phyloP scores from a whole-genome alignment of 2,888 invertebrate genomes.

The Pocota personata region DNA sequence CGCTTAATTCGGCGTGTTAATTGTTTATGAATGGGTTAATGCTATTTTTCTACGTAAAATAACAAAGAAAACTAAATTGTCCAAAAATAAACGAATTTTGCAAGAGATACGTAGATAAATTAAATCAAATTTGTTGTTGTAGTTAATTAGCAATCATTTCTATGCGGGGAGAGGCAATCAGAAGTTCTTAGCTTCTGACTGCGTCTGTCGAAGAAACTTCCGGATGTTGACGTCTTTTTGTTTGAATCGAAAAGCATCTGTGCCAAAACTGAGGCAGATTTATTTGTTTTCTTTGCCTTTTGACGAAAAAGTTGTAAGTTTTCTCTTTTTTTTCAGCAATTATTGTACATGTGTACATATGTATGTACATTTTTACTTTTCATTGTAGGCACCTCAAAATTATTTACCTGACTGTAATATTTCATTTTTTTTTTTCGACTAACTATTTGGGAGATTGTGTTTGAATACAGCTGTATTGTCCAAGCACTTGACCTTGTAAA shows the following conservation, averaged over 20 bases:
- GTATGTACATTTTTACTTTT: too few species aligned
- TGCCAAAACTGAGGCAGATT: background rate
- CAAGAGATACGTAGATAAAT: background rate
- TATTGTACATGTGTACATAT: too few species aligned
- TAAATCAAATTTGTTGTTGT: background rate
- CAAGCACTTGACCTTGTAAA: too few species aligned
- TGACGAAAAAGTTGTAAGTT: background rate
- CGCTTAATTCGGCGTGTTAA: too few species aligned
- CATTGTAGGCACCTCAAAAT: too few species aligned
- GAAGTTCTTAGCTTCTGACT: background rate
- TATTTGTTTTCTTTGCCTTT: background rate
- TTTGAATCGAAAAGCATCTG: background rate
- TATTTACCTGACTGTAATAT: too few species aligned
- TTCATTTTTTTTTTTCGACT: too few species aligned
- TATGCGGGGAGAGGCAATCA: background rate
- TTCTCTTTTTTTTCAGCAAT: too few species aligned
- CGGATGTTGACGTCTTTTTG: background rate
- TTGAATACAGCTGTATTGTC: too few species aligned
- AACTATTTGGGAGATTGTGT: too few species aligned
- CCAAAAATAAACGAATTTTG: background rate
- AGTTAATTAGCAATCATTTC: background rate
- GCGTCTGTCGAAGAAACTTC: background rate
- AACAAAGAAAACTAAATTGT: background rate
- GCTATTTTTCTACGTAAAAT: background rate
- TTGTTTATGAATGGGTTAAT: background rate